Evolutionary conservation across 1,140 invertebrate genomes (phyloP), one percentile per base, ranked within the genome.

Genomic region (Dendroctonus valens): DNA sequence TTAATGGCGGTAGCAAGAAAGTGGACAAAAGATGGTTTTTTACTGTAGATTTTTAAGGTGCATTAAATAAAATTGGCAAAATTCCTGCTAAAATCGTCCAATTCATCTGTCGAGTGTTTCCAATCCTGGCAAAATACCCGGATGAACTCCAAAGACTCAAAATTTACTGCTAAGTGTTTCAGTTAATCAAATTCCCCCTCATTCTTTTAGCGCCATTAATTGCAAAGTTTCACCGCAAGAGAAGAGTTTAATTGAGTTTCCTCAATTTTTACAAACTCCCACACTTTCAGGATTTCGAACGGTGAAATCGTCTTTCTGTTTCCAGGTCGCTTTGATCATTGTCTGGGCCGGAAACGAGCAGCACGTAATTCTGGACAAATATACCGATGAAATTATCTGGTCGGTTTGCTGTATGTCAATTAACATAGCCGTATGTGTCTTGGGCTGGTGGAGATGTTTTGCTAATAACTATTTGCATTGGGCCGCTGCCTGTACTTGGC

Each of bases 401-500:
- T 90, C 88, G 1, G 83, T 83, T 3, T 87, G 87, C 62, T 91
- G 88, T 73, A 85, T 89, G 66, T 81, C 87, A 2, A 84, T 89
- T 14, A 95, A 96, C 78, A 77, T 92, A 39, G 81, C 86, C 0
- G 84, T 94, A 41, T 92, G 90, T 63, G 79, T 90, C 50, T 81
- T 95, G 12, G 90, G 92, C 14, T 91, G 89, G 80, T 95, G 93
- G 91, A 84, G 89, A 48, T 92, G 91, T 76, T 95, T 95, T 77
- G 93, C 93, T 67, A 94, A 94, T 79, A 93, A 93, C 81, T 95
- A 94, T 79, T 83, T 96, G 53, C 92, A 95, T 73, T 94, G 91
- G 91, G 91, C 92, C 8, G 93, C 93, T 5, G 85, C 93, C 53
- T 87, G 89, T 69, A 95, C 93, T 0, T 95, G 92, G 92, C 82